phyloP scores from a whole-genome alignment of 53 echinoderm and acorn worm species.

The Pentamera pediparva region DNA sequence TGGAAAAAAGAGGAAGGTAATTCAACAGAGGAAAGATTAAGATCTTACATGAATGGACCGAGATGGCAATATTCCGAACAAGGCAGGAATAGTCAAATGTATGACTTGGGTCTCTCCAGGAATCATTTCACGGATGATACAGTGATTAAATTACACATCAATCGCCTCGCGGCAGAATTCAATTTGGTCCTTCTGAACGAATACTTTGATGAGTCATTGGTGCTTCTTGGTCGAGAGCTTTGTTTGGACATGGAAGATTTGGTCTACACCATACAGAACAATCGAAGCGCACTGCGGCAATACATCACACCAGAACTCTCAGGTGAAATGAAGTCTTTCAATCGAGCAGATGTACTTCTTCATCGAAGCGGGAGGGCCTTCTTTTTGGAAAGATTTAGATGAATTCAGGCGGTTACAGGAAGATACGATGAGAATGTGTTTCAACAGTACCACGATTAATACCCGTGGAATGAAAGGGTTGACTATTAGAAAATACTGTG shows the following conservation, averaged over 20 bases:
- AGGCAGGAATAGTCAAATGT: neutral
- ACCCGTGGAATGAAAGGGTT: too few relatives aligned
- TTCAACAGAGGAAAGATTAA: neutral
- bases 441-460: neutral
- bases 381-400: neutral
- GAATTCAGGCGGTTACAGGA: neutral
- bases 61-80: neutral
- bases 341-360: neutral
- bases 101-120: neutral
- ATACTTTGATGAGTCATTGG: constrained; percentile 18
- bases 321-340: neutral
- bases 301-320: neutral
- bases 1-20: neutral
- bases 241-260: constrained; percentile 8
- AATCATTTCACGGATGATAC: neutral
- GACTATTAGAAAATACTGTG: too few relatives aligned
- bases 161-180: neutral
- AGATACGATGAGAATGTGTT: neutral
- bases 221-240: constrained; percentile 4
- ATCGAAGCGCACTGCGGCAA: neutral
- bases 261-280: neutral
- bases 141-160: neutral
- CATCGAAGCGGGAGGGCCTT: neutral
- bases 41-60: neutral
- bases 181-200: constrained; percentile 1